Base-by-base conservation (phyloP, 2,888 invertebrate genomes). In the Coenonympha arcania region DNA sequence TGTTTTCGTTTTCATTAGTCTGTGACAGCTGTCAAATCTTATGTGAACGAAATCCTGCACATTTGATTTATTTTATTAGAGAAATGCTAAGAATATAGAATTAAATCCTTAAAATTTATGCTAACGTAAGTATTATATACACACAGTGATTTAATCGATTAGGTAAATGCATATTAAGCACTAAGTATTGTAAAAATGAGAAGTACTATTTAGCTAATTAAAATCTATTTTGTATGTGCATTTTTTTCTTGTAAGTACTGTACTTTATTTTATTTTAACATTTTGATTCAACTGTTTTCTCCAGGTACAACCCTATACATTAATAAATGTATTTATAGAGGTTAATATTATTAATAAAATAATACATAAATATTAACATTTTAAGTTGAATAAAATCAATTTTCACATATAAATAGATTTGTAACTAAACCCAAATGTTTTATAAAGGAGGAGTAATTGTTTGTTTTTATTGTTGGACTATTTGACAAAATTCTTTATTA, bases 71-170 rank as follows among this genome's bases (percentile, higher is more conserved):
- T 49, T 52, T 43, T 49, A 50, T 39, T 36, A 37, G 44, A 49
- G 34, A 45, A 50, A 56, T 52, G 53, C 18, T 52, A 18, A 45
- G 42, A 47, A 52, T 45, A 47, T 55, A 51, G 41, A 45, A 41
- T 33, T 28, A 43, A 16, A 30, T 31, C 8, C 11, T 19, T 16
- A 47, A 34, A 48, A 50, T 59, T 54, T 50, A 54, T 54, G 55
- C 41, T 37, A 54, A 57, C 47, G 59, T 59, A 19, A 59, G 59
- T 52, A 41, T 36, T 45, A 20, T 11, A 9, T 15, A 37, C 9
- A 26, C 2, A 19, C 6, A 20, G 9, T 31, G 19, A 15, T 5
- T 31, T 15, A 20, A 22, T 43, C 9, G 13, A 33, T 9, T 22
- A 9, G 1, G 0, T 2, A 0, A 2, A 31, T 31, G 22, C 4